Evolutionary conservation across 2,888 invertebrate species (phyloP), one percentile per base, ranked within the genome.

Genomic region (Spodoptera littoralis): DNA sequence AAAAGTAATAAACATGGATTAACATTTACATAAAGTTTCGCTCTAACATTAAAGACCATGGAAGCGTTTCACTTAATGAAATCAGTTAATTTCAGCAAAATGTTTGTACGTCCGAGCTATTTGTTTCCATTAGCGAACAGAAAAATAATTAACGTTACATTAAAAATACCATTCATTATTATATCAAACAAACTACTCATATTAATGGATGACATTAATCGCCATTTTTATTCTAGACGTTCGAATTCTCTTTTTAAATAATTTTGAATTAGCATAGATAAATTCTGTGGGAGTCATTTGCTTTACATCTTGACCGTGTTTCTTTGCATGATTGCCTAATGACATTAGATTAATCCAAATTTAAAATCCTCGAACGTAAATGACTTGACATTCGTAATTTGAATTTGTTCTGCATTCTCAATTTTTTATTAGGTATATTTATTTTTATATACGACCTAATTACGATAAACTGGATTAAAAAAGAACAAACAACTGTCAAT

Each of bases 1-100:
- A 18, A 56, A 22, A 44, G 5, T 46, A 9, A 22, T 52, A 44
- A 46, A 41, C 55, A 41, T 43, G 22, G 44, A 36, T 68, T 49
- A 18, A 47, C 43, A 51, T 73, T 52, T 55, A 55, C 43, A 53
- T 60, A 57, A 63, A 51, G n/a, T 9, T 52, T 48, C 47, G 49
- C 51, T 57, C 4, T n/a, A 57, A 54, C 18, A 30, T 41, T 46
- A 12, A 44, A 46, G 56, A 55, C 18, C 42, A 30, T 51, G 13
- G 46, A 60, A 65, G 53, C 55, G 46, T 60, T 57, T 36, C 36
- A 48, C 24, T 13, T 57, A 62, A 65, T 72, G 22, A 62, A 60
- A 55, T 59, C 57, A 36, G 51, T 66, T 62, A 61, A 62, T 62
- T 70, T 66, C 59, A 73, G 45, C 41, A 49, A 41, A 76, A 61